Percentiles rank a stretch among this genome's conserved stretches.
These are phyloP conservation scores for Tragelaphus strepsiceros DNA, from an alignment of 2,113 vertebrate genomes.

Conservation along the genomic window DNA sequence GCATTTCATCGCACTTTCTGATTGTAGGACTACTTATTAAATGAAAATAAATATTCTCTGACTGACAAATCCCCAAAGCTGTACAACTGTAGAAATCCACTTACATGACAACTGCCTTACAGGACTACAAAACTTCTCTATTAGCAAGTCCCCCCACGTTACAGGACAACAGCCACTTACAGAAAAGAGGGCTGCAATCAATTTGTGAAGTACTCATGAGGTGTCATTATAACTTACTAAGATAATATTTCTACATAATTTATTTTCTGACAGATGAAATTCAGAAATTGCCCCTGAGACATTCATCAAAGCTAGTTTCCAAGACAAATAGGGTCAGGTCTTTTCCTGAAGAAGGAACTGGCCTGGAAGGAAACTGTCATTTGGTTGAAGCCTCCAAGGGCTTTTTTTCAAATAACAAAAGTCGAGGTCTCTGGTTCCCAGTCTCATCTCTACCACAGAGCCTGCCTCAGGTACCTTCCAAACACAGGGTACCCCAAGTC, in stretches of 20 bases:
- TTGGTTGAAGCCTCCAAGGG: neutral
- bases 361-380: neutral
- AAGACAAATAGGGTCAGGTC: neutral
- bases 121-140: neutral
- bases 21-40: neutral
- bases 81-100: neutral
- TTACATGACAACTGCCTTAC: neutral
- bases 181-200: neutral
- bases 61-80: neutral
- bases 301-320: constrained; percentile 11
- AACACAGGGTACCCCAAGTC: neutral
- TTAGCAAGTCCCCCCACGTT: neutral
- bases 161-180: neutral
- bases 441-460: neutral
- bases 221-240: neutral
- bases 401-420: neutral
- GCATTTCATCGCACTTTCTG: constrained; percentile 3
- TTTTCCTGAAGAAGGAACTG: neutral
- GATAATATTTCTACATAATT: neutral
- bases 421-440: neutral
- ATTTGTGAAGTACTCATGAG: neutral
- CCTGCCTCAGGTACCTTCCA: neutral
- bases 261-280: neutral
- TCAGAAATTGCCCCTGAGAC: neutral
- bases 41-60: neutral